A percentile compares a stretch with the other conserved stretches of the same genome.
Conservation (phyloP, 2,113 vertebrate species). For the Nannospalax galili region DNA sequence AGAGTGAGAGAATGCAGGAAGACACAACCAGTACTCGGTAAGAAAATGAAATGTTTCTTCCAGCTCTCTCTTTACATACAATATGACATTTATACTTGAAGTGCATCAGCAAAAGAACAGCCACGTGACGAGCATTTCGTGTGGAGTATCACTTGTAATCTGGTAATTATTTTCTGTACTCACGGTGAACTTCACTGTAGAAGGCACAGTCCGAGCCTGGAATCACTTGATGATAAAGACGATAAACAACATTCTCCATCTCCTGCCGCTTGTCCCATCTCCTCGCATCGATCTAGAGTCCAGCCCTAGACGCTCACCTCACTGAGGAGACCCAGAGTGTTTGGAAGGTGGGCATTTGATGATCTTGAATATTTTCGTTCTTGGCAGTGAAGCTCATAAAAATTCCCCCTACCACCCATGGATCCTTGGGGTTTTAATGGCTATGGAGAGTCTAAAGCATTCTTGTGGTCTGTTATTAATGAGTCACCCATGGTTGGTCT, state of each 20-base stretch:
- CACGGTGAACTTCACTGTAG: neutral
- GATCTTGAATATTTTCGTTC: neutral
- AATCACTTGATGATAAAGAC: neutral
- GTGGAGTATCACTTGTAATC: neutral
- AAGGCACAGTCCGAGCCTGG: neutral
- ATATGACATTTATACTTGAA: neutral
- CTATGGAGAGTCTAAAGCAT: neutral
- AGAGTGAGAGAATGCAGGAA: neutral
- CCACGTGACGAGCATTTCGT: neutral
- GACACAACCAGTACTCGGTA: neutral
- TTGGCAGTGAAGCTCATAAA: constrained; percentile 48
- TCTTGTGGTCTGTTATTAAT: constrained; percentile 28
- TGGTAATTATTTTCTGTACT: too few species aligned
- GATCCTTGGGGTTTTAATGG: constrained; percentile 19
- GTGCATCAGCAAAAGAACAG: neutral
- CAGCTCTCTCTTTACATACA: neutral
- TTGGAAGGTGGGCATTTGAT: neutral
- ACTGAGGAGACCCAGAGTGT: neutral
- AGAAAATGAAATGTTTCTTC: neutral
- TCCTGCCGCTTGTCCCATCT: neutral
- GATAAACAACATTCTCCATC: neutral
- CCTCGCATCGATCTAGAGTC: constrained; percentile 32
- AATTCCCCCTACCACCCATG: neutral
- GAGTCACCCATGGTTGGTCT: neutral
- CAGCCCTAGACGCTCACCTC: constrained; percentile 25